Evolutionary conservation across 1,140 invertebrate genomes (phyloP).

Genomic region (Dendroctonus ponderosae): DNA sequence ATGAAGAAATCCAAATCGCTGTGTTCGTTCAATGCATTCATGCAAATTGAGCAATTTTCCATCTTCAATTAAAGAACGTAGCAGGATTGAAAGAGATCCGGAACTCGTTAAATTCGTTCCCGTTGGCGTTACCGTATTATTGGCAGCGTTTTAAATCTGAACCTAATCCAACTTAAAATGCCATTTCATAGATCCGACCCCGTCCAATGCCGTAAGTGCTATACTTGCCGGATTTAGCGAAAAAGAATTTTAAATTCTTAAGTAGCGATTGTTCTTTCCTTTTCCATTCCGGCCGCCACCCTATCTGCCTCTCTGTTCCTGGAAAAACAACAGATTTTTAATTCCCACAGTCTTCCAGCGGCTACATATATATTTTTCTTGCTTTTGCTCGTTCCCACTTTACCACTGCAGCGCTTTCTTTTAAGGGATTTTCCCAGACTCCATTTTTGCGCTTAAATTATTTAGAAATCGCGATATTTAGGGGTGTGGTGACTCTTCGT

Average conservation of each 20-base stretch:
- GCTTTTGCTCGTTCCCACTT: constrained; percentile 39
- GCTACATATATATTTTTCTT: constrained; percentile 51
- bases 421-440: constrained; percentile 21
- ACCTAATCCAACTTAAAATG: constrained; percentile 54
- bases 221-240: constrained; percentile 49
- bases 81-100: constrained; percentile 1
- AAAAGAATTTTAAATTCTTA: constrained; percentile 54
- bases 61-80: constrained; percentile 5
- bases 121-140: constrained; percentile 42
- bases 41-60: too few relatives aligned
- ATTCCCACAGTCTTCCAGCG: constrained; percentile 50
- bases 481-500: neutral
- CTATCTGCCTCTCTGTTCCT: constrained; percentile 3
- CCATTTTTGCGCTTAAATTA: constrained; percentile 23
- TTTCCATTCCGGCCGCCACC: constrained; percentile 20
- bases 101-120: constrained; percentile 28
- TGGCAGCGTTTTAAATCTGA: constrained; percentile 50
- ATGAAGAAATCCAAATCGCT: too few relatives aligned
- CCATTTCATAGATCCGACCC: constrained; percentile 52
- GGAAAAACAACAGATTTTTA: constrained; percentile 53
- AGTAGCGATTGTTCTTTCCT: constrained; percentile 44
- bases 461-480: constrained; percentile 6
- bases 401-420: constrained; percentile 43
- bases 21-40: too few relatives aligned
- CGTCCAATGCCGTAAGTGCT: constrained; percentile 47